phyloP scores from a whole-genome alignment of 30 jellyfish, hydroid and myxozoan genomes.

The Pelagia noctiluca region DNA sequence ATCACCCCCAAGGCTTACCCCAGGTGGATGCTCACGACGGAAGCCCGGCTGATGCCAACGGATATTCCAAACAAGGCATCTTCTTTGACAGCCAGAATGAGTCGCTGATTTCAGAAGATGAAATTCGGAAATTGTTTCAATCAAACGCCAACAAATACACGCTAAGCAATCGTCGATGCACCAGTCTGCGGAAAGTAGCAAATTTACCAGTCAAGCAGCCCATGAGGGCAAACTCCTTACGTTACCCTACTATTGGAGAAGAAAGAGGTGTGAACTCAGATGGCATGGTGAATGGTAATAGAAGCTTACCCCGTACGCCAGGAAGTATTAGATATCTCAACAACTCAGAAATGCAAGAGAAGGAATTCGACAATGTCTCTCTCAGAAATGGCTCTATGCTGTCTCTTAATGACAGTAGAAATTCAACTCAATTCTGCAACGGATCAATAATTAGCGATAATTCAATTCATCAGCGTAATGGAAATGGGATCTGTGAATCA shows the following conservation, averaged over 20 bases:
- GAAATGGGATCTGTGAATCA: too few relatives aligned
- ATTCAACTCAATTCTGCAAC: background rate
- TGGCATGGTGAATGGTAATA: background rate
- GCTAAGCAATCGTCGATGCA: constrained; percentile 44
- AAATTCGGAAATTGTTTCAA: background rate
- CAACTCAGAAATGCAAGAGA: too few relatives aligned
- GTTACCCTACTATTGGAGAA: background rate
- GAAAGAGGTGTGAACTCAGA: background rate
- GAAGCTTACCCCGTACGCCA: constrained; percentile 3
- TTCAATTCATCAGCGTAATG: background rate
- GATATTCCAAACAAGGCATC: constrained; percentile 25
- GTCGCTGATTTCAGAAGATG: constrained; percentile 11
- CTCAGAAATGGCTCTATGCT: background rate
- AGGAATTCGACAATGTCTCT: too few relatives aligned
- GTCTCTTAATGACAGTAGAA: background rate
- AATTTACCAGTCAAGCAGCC: background rate
- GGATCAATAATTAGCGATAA: background rate
- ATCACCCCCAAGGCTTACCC: background rate
- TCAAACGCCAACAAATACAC: background rate
- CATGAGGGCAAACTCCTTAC: background rate
- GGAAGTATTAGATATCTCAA: background rate
- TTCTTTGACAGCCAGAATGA: constrained; percentile 9
- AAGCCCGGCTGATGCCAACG: background rate
- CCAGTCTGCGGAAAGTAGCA: constrained; percentile 54
- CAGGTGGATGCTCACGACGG: background rate